Conservation (phyloP, 2,113 vertebrate species). For the Hippocampus guttulatus region DNA sequence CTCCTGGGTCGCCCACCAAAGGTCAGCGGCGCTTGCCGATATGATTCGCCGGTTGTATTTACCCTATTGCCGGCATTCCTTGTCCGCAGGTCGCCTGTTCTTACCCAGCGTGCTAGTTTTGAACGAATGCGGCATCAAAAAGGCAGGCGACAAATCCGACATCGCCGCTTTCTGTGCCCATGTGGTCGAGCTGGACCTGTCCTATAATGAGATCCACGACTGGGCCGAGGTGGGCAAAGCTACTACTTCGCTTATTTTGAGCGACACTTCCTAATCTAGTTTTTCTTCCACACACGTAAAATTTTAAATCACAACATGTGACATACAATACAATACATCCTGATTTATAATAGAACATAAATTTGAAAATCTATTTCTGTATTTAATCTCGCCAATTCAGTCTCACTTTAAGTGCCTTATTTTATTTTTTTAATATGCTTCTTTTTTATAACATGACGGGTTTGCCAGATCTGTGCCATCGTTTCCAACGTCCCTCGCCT, state of each 20-base stretch:
- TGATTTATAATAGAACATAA: too few species aligned
- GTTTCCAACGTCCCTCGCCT: slow-evolving; percentile 91
- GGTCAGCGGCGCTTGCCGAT: slow-evolving; percentile 60
- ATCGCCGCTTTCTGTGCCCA: slow-evolving; percentile 91
- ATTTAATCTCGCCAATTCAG: too few species aligned
- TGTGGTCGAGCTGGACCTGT: slow-evolving; percentile 92
- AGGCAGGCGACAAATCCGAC: slow-evolving; percentile 84
- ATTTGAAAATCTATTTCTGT: too few species aligned
- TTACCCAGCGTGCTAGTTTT: slow-evolving; percentile 87
- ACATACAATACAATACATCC: too few species aligned
- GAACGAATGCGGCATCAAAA: slow-evolving; percentile 86
- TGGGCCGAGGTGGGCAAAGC: slow-evolving; percentile 85
- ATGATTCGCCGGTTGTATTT: background rate
- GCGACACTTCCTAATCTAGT: too few species aligned
- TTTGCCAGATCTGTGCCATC: slow-evolving; percentile 88
- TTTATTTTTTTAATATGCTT: background rate
- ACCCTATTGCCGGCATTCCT: background rate
- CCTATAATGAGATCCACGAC: slow-evolving; percentile 89
- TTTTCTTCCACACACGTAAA: too few species aligned
- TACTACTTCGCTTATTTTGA: background rate
- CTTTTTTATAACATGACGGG: background rate
- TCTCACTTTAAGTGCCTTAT: too few species aligned
- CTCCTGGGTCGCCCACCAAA: slow-evolving; percentile 92
- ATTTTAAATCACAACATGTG: too few species aligned
- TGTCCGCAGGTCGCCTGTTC: slow-evolving; percentile 83